Conservation (phyloP, 1,140 invertebrate species). For the Bombus picipes region DNA sequence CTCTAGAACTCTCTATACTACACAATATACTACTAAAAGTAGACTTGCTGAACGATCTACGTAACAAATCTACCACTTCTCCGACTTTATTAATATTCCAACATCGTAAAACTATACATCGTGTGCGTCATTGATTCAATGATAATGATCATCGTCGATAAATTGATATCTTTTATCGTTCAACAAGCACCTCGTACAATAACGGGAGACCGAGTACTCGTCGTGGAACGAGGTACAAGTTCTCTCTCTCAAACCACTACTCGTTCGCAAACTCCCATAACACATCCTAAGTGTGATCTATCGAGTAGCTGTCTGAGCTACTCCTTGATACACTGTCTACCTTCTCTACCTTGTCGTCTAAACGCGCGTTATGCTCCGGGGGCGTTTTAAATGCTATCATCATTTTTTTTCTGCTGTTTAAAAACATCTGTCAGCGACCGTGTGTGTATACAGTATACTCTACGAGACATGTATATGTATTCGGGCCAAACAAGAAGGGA, state of each 20-base stretch:
- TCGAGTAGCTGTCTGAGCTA: neutral
- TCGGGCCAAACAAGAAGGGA: neutral
- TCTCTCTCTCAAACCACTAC: constrained; percentile 7
- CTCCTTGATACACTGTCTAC: neutral
- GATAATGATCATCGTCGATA: too few species aligned
- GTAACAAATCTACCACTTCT: neutral
- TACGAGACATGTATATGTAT: neutral
- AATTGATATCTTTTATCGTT: neutral
- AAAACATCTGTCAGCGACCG: neutral
- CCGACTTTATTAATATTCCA: neutral
- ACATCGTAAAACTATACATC: too few species aligned
- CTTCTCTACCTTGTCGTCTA: constrained; percentile 32
- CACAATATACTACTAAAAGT: neutral
- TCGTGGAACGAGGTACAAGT: neutral
- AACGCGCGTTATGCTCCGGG: constrained; percentile 18
- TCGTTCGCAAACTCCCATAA: constrained; percentile 1
- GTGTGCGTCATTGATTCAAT: too few species aligned
- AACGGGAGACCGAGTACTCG: neutral
- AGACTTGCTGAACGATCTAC: neutral
- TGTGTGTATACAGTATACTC: neutral
- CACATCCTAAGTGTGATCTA: constrained; percentile 31
- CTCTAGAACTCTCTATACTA: constrained; percentile 43
- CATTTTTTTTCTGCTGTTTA: neutral
- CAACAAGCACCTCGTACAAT: neutral
- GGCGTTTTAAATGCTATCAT: neutral